phyloP scores from a whole-genome alignment of 2,113 vertebrate genomes.

The Cyrtonyx montezumae region DNA sequence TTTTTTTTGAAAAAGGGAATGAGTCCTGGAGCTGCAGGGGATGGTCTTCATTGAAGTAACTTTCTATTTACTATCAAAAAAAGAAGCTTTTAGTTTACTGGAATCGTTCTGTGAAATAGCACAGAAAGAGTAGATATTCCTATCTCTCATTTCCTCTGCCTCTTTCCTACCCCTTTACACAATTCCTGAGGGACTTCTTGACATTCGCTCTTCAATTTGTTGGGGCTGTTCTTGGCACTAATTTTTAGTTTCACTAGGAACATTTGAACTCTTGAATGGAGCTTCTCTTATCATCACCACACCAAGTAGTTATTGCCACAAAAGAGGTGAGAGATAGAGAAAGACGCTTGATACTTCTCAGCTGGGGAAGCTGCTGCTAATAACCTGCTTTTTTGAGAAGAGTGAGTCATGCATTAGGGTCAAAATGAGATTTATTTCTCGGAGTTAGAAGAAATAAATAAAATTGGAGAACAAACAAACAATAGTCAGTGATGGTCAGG shows the following conservation, averaged over 20 bases:
- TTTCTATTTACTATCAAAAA: neutral
- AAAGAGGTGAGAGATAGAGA: constrained; percentile 13
- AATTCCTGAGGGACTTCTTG: constrained; percentile 6
- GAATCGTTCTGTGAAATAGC: constrained; percentile 20
- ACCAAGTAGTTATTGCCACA: constrained; percentile 45
- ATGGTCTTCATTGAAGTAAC: constrained; percentile 20
- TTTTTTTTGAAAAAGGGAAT: neutral
- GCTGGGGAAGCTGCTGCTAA: constrained; percentile 4
- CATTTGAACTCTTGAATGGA: constrained; percentile 19
- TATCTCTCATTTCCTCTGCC: constrained; percentile 47
- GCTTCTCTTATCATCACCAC: constrained; percentile 48
- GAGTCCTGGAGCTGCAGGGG: constrained; percentile 5
- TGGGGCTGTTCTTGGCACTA: neutral
- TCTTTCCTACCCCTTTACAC: constrained; percentile 23
- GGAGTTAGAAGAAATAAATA: constrained; percentile 20
- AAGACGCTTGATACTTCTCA: neutral
- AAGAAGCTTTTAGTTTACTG: constrained; percentile 37
- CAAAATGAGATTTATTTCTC: neutral
- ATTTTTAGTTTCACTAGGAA: constrained; percentile 53
- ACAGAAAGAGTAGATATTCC: constrained; percentile 6
- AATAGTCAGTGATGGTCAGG: neutral
- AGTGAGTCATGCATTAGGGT: constrained; percentile 13
- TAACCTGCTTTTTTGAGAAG: constrained; percentile 17
- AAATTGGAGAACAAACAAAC: constrained; percentile 7
- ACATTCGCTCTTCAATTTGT: constrained; percentile 9